Evolutionary conservation across 2,888 invertebrate genomes (phyloP), one percentile per base, ranked within the genome.

Genomic region (Ochropacha duplaris): DNA sequence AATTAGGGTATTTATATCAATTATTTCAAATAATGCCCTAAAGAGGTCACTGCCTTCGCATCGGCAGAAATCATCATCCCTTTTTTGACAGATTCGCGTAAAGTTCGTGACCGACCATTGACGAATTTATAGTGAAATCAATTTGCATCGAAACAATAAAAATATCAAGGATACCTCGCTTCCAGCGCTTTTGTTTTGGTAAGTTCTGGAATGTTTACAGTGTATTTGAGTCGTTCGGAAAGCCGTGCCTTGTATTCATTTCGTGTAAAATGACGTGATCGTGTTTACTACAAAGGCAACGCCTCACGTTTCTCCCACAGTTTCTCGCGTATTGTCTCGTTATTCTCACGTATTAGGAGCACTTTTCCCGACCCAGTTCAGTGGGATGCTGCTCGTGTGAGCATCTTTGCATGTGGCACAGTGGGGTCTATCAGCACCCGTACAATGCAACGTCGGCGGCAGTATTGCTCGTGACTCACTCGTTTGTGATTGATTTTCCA

Each of bases 241-340:
- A 77, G 31, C 31, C 31, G 72, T 71, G 62, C 68, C 67, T 65
- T 60, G 58, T 59, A 58, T 54, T 65, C 60, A 82, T 19, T 44
- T 44, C 19, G 44, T 83, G 85, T 84, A 81, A 2, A 88, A 84
- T 93, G 92, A 92, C 93, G 91, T 90, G 90, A 91, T 90, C 77
- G 73, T 92, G 92, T 93, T 92, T 92, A 92, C 89, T 87, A 91
- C 83, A 85, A 90, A 86, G 93, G 90, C 92, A 93, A 93, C 93
- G 93, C 93, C 93, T 93, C 88, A 84, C 76, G 76, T 75, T 84
- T 86, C 52, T 92, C 88, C 80, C 91, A 90, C 90, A 91, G 90
- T 91, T 90, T 91, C 90, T 81, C 85, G 84, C 81, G 86, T 78
- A 90, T 91, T 90, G 90, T 92, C 79, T 87, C 69, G 66, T 70